These are phyloP conservation scores for Mionectes macconnelli DNA, from an alignment of 2,113 vertebrate species.

Conservation along the genomic window DNA sequence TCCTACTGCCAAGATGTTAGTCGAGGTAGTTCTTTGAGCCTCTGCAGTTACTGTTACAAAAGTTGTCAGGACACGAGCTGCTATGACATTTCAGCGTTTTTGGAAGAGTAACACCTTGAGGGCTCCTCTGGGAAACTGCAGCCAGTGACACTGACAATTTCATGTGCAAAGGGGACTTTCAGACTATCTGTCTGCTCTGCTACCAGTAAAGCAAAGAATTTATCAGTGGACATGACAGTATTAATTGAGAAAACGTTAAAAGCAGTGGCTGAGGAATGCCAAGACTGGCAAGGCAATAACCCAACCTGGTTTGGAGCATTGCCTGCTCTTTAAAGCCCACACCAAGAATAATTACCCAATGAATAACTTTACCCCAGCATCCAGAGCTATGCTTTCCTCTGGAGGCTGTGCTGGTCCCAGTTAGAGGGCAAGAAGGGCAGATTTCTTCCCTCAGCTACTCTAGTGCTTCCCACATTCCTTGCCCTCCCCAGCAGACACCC, in stretches of 20 bases:
- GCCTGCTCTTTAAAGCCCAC: not conserved
- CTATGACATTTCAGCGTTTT: not conserved
- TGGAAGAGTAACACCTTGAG: not conserved
- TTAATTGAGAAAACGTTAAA: not conserved
- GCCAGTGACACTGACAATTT: not conserved
- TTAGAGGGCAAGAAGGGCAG: not conserved
- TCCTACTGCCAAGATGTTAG: not conserved
- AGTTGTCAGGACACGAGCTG: not conserved
- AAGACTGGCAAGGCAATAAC: not conserved
- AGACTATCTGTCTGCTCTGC: not conserved
- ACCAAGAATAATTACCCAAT: not conserved
- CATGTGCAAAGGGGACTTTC: not conserved
- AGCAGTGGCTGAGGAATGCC: accelerated
- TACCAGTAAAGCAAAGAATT: not conserved
- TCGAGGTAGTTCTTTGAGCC: not conserved
- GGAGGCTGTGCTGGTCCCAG: not conserved
- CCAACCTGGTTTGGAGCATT: not conserved
- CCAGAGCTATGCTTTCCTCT: not conserved
- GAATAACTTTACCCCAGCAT: not conserved
- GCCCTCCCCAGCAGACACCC: not conserved
- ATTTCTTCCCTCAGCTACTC: not conserved
- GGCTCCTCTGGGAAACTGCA: not conserved
- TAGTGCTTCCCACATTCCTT: not conserved
- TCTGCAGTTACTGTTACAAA: not conserved
- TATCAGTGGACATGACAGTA: not conserved